Conservation (phyloP, 1,140 invertebrate species). For the Cyphomyrmex costatus region DNA sequence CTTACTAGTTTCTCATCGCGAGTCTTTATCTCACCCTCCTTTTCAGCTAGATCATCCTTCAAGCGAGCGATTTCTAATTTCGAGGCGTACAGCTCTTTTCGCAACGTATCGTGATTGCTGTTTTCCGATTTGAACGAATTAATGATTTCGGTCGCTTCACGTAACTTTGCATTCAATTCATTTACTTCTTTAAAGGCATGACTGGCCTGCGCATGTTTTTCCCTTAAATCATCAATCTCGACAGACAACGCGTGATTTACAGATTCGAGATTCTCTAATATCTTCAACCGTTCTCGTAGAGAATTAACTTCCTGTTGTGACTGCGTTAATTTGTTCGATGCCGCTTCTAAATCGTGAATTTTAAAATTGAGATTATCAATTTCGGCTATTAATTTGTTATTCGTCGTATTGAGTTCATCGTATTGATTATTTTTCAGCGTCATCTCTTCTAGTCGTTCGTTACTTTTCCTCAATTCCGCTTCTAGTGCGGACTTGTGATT, state of each 20-base stretch:
- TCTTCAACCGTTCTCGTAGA: conserved; percentile 44
- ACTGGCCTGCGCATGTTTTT: conserved; percentile 14
- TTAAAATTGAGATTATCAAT: conserved; percentile 75
- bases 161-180: conserved; percentile 58
- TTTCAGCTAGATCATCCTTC: conserved; percentile 53
- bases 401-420: conserved; percentile 65
- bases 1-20: conserved; percentile 35
- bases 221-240: conserved; percentile 49
- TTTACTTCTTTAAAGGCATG: conserved; percentile 40
- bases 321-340: conserved; percentile 46
- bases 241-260: conserved; percentile 48
- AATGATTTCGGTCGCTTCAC: conserved; percentile 56
- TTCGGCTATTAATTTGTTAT: conserved; percentile 73
- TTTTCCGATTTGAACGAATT: conserved; percentile 64
- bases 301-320: conserved; percentile 49
- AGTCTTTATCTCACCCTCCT: conserved; percentile 59
- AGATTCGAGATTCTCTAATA: conserved; percentile 24
- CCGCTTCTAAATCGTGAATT: conserved; percentile 65
- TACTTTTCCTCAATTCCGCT: conserved; percentile 80
- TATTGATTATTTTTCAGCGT: conserved; percentile 76
- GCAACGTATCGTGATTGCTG: conserved; percentile 47
- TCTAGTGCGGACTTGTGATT: conserved; percentile 68
- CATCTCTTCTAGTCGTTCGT: conserved; percentile 82
- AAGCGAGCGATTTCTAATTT: conserved; percentile 57
- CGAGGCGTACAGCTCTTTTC: conserved; percentile 50